These are phyloP conservation scores for Lycia hirtaria DNA, from an alignment of 2,888 invertebrate genomes.

Conservation along the genomic window DNA sequence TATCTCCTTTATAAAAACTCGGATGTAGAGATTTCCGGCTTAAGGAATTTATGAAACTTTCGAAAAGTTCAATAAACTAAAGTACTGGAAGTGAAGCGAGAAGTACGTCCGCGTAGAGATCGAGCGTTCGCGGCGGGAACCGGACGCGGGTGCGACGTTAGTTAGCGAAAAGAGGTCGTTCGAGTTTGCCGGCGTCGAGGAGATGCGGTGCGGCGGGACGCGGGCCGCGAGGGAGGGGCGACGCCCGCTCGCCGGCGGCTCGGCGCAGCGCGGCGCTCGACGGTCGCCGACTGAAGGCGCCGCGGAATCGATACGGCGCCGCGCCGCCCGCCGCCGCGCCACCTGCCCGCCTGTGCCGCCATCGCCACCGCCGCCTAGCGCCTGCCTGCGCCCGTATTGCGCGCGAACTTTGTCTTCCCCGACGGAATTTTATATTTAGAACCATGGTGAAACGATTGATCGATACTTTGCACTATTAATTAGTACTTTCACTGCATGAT, in stretches of 20 bases:
- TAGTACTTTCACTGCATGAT: conserved; percentile 71
- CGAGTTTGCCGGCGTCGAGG: conserved; percentile 79
- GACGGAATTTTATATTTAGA: conserved; percentile 85
- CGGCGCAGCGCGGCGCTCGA: conserved; percentile 84
- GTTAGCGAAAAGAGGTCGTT: conserved; percentile 83
- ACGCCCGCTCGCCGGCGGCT: conserved; percentile 78
- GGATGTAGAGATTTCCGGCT: background rate
- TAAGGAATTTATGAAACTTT: conserved; percentile 11
- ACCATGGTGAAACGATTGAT: conserved; percentile 84
- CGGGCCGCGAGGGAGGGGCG: conserved; percentile 66
- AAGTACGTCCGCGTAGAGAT: conserved; percentile 50
- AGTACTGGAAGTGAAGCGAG: conserved; percentile 37
- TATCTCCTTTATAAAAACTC: conserved; percentile 1
- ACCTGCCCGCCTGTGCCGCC: conserved; percentile 59
- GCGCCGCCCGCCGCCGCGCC: conserved; percentile 60
- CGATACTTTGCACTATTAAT: conserved; percentile 84
- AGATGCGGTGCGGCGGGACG: conserved; percentile 55
- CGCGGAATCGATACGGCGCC: conserved; percentile 81
- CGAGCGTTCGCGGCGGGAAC: conserved; percentile 79
- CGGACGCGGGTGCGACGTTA: conserved; percentile 79
- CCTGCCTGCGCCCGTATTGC: conserved; percentile 79
- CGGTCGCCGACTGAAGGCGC: conserved; percentile 83
- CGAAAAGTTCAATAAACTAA: conserved; percentile 27
- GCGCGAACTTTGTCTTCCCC: conserved; percentile 85
- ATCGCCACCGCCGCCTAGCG: conserved; percentile 52